Conservation (phyloP, 2,113 vertebrate species). For the Dolichotis patagonum region DNA sequence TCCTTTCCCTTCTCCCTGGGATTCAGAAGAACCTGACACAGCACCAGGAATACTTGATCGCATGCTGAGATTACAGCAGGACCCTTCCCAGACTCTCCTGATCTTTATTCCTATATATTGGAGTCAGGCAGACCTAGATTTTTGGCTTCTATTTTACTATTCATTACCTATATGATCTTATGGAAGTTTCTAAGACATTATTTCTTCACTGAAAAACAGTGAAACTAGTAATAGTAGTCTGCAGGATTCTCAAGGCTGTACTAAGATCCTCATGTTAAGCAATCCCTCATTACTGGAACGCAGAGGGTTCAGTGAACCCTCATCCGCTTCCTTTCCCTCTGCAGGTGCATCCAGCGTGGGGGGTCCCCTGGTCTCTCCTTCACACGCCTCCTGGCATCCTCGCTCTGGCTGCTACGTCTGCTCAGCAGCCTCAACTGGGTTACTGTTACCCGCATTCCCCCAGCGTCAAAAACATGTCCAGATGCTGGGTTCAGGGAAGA, state of each 20-base stretch:
- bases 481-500: background rate
- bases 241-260: background rate
- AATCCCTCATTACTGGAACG: background rate
- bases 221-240: background rate
- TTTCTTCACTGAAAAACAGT: background rate
- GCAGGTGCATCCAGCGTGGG: no score
- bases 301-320: background rate
- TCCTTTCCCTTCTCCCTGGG: background rate
- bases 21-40: background rate
- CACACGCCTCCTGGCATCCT: background rate
- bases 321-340: background rate
- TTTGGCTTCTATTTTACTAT: background rate
- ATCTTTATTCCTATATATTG: background rate
- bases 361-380: background rate
- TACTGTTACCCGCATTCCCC: background rate
- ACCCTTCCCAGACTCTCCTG: background rate
- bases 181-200: background rate
- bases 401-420: background rate
- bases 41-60: background rate
- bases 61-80: background rate
- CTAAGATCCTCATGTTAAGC: rapidly evolving
- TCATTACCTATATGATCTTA: background rate
- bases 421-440: background rate
- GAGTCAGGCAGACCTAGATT: background rate
- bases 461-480: background rate